These are phyloP conservation scores for Poecile atricapillus DNA, from an alignment of 2,113 vertebrate species.

Conservation along the genomic window DNA sequence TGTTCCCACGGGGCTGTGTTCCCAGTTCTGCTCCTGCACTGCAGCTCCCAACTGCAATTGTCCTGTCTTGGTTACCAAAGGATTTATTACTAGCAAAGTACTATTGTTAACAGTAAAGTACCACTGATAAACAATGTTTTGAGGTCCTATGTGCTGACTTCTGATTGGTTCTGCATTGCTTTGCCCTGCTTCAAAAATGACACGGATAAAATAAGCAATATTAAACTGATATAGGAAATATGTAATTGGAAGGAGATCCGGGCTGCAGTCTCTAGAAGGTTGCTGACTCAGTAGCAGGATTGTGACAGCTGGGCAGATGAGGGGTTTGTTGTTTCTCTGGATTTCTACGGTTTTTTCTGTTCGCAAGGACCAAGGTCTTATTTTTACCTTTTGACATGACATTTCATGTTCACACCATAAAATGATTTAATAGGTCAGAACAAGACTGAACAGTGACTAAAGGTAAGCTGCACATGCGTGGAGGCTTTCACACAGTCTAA, in stretches of 20 bases:
- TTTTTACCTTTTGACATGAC: background rate
- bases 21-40: background rate
- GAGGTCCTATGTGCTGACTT: background rate
- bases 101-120: background rate
- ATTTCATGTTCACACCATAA: background rate
- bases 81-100: background rate
- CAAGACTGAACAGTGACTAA: background rate
- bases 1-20: background rate
- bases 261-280: background rate
- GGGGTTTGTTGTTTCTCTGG: background rate
- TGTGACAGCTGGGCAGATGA: background rate
- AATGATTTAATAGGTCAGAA: background rate
- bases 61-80: background rate
- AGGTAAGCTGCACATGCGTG: background rate
- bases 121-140: background rate
- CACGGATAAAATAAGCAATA: background rate
- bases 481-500: background rate
- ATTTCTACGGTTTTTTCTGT: background rate
- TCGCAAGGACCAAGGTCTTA: background rate
- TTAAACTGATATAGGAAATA: background rate
- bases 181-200: background rate
- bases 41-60: background rate
- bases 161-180: background rate
- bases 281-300: background rate
- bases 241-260: background rate